Conservation (phyloP, 2,797 vertebrate genomes). For the Synanceia verrucosa region DNA sequence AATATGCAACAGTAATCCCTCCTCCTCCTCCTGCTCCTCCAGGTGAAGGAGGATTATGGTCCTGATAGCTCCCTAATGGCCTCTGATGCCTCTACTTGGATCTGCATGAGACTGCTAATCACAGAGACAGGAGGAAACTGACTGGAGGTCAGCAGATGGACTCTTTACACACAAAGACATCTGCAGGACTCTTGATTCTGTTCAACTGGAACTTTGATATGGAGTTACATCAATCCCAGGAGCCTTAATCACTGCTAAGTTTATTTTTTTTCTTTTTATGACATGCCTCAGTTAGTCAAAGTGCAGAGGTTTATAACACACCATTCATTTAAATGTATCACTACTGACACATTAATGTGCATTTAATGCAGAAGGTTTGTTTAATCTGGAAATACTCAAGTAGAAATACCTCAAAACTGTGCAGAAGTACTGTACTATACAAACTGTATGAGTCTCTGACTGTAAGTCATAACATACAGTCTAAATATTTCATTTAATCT, state of each 20-base stretch:
- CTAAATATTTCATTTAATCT: no score
- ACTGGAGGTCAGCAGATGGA: neutral
- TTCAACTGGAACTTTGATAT: neutral
- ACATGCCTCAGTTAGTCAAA: neutral
- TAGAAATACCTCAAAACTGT: no score
- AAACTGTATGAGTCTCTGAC: no score
- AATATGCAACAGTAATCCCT: conserved; percentile 9
- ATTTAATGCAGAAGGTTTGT: neutral
- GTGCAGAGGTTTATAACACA: neutral
- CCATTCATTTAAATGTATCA: neutral
- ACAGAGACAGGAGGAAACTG: neutral
- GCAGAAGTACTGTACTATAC: no score
- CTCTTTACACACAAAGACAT: no score
- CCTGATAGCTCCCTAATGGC: conserved; percentile 23
- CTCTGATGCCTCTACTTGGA: conserved; percentile 4
- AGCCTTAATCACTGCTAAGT: neutral
- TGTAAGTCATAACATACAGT: no score
- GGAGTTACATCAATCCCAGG: neutral
- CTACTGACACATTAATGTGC: neutral
- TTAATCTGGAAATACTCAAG: neutral
- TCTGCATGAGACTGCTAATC: conserved; percentile 9
- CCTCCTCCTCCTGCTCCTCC: neutral
- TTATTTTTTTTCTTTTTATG: neutral
- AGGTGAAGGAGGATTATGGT: conserved; percentile 46
- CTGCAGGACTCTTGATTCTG: neutral